phyloP scores from a whole-genome alignment of 1,140 invertebrate genomes.

The Cydia amplana region DNA sequence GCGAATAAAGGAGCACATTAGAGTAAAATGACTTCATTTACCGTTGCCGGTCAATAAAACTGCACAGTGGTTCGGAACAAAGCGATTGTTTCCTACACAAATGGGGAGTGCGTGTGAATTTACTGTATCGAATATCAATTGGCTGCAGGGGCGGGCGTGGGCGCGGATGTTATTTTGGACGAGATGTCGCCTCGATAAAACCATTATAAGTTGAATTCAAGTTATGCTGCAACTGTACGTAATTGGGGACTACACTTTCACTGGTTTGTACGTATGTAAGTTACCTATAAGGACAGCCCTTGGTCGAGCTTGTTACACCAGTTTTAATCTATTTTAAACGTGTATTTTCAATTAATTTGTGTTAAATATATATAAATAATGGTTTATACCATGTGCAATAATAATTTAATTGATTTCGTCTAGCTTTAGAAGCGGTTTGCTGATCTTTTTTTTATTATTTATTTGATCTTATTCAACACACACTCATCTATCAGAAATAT shows the following conservation, averaged over 20 bases:
- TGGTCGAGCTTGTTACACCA: not conserved
- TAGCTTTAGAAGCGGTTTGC: too few species aligned
- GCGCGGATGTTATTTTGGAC: not conserved
- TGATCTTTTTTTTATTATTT: too few species aligned
- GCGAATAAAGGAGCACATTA: constrained; percentile 38
- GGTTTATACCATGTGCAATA: too few species aligned
- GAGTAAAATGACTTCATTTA: constrained; percentile 48
- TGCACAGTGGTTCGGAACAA: constrained; percentile 55
- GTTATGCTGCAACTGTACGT: not conserved
- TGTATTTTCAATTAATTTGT: constrained; percentile 5
- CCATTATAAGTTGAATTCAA: not conserved
- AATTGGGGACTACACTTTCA: not conserved
- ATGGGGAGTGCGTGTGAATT: constrained; percentile 70
- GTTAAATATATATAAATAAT: not conserved
- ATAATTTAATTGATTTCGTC: too few species aligned
- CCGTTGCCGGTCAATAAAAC: constrained; percentile 54
- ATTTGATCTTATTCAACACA: too few species aligned
- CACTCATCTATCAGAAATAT: too few species aligned
- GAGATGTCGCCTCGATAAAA: not conserved
- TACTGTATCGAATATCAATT: constrained; percentile 75
- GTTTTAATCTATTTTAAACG: not conserved
- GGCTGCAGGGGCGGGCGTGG: constrained; percentile 33
- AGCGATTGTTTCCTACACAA: constrained; percentile 59
- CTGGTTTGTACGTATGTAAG: not conserved
- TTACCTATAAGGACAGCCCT: not conserved